Evolutionary conservation across 2,113 vertebrate species (phyloP).

Genomic region (Psilopogon haemacephalus): DNA sequence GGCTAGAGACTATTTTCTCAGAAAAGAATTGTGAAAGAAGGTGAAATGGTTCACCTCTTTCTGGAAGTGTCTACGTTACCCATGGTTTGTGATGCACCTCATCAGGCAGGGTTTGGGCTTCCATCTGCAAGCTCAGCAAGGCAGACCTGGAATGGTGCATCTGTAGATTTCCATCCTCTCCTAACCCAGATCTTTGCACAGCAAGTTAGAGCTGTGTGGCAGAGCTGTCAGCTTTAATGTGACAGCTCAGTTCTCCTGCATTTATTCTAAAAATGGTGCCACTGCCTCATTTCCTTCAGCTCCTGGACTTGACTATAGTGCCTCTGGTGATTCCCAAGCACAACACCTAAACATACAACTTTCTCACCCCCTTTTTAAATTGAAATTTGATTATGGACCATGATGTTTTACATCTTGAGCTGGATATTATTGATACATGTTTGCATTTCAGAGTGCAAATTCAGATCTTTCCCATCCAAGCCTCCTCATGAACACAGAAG

Average conservation of each 20-base stretch:
- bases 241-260: background rate
- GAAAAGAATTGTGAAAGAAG: background rate
- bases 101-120: background rate
- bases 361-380: background rate
- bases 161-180: slow-evolving; percentile 28
- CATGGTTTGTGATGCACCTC: background rate
- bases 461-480: background rate
- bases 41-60: background rate
- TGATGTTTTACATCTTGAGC: background rate
- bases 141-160: background rate
- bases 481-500: background rate
- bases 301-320: background rate
- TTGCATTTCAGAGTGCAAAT: background rate
- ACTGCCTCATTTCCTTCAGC: background rate
- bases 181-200: slow-evolving; percentile 28
- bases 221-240: slow-evolving; percentile 17
- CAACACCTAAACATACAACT: background rate
- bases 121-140: background rate
- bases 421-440: background rate
- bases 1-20: background rate
- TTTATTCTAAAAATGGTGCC: background rate
- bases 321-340: background rate
- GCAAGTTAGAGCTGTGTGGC: background rate
- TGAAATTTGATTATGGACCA: background rate
- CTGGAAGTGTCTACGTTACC: background rate